Conservation (phyloP, 2,113 vertebrate genomes). For the Camelus bactrianus region DNA sequence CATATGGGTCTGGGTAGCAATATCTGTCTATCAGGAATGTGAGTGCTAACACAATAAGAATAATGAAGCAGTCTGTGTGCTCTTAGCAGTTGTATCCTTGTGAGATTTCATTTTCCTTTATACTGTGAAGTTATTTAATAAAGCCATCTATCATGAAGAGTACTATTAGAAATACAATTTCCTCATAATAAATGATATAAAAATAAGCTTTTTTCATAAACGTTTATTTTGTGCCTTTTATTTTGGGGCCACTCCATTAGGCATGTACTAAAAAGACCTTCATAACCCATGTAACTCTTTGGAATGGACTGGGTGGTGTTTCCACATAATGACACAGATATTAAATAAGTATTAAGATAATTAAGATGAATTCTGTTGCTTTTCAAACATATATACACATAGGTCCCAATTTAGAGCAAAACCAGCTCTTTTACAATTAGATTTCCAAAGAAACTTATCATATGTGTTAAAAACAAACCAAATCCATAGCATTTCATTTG, state of each 20-base stretch:
- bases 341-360: slow-evolving; percentile 10
- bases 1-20: not conserved
- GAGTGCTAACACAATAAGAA: slow-evolving; percentile 65
- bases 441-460: not conserved
- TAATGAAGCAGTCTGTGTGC: slow-evolving; percentile 26
- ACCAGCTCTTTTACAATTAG: not conserved
- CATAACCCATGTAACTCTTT: not conserved
- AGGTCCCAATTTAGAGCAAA: not conserved
- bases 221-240: slow-evolving; percentile 30
- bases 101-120: slow-evolving; percentile 66
- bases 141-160: slow-evolving; percentile 42
- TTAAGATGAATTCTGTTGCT: not conserved
- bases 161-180: slow-evolving; percentile 35
- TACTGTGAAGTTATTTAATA: slow-evolving; percentile 46
- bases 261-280: not conserved
- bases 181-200: slow-evolving; percentile 30
- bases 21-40: slow-evolving; percentile 52
- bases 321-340: not conserved
- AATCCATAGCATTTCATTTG: slow-evolving; percentile 9
- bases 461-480: not conserved
- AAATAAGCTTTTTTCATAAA: not conserved
- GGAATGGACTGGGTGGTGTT: not conserved
- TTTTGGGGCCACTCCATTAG: not conserved
- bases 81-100: slow-evolving; percentile 37
- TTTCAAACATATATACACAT: not conserved